phyloP scores from a whole-genome alignment of 1,140 invertebrate species.

The Drosophila athabasca region DNA sequence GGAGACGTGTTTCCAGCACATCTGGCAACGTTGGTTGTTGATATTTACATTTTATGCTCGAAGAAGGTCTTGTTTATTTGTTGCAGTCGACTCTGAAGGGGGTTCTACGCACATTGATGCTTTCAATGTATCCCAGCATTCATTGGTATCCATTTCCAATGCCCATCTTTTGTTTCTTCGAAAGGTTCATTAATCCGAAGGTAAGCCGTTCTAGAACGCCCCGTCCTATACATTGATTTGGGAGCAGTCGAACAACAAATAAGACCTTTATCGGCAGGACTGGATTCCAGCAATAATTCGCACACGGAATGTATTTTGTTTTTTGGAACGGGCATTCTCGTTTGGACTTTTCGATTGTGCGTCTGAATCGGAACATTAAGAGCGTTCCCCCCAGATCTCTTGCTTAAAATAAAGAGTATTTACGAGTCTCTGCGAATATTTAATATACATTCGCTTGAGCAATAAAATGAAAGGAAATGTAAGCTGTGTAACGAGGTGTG shows the following conservation, averaged over 20 bases:
- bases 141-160: too few species aligned
- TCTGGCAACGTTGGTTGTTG: conserved; percentile 34
- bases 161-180: conserved; percentile 17
- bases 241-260: not conserved
- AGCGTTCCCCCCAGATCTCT: too few species aligned
- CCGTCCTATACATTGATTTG: not conserved
- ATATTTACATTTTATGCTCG: conserved; percentile 20
- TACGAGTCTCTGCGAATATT: too few species aligned
- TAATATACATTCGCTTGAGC: too few species aligned
- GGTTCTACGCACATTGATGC: conserved; percentile 1
- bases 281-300: too few species aligned
- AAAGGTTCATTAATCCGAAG: not conserved
- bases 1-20: conserved; percentile 26
- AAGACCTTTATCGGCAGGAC: too few species aligned
- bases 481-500: too few species aligned
- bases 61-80: conserved; percentile 27
- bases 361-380: not conserved
- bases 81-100: not conserved
- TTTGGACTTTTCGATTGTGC: conserved; percentile 17
- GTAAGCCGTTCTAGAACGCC: too few species aligned
- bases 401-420: too few species aligned
- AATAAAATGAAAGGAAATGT: too few species aligned
- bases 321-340: not conserved
- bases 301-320: too few species aligned
- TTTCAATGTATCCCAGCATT: conserved; percentile 30